Evolutionary conservation across 2,113 vertebrate genomes (phyloP).

Genomic region (Micromys minutus): DNA sequence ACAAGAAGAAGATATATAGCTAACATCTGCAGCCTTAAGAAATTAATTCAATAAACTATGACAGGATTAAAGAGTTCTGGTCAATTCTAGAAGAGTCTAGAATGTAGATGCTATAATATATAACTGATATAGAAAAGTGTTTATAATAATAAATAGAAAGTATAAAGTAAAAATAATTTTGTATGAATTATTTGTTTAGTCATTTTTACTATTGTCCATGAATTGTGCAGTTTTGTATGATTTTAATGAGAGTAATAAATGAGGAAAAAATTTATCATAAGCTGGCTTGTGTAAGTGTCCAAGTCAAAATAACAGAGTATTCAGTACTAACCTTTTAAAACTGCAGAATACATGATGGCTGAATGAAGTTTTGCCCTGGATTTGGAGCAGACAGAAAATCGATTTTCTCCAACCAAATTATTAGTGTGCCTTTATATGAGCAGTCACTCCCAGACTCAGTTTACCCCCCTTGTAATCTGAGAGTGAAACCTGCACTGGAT

Average conservation of each 20-base stretch:
- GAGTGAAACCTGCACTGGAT: neutral
- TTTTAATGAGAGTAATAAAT: neutral
- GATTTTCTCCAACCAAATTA: neutral
- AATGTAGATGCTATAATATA: neutral
- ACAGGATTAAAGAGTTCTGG: neutral
- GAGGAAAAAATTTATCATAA: neutral
- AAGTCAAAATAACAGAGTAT: constrained; percentile 5
- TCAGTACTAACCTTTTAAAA: neutral
- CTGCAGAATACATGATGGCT: neutral
- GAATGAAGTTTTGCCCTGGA: neutral
- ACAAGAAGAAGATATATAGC: neutral
- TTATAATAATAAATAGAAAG: neutral
- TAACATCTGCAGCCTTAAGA: neutral
- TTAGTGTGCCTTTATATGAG: neutral
- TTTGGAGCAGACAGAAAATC: neutral
- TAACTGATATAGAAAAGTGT: neutral
- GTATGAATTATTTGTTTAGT: neutral
- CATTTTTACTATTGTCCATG: neutral
- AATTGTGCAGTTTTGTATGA: neutral
- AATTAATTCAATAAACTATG: neutral
- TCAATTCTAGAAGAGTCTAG: neutral
- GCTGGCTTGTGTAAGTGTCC: neutral
- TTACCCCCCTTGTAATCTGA: neutral
- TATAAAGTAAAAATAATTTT: neutral
- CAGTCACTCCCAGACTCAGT: neutral